Evolutionary conservation across 2,888 invertebrate species (phyloP), one percentile per base, ranked within the genome.

Genomic region (Anthrax anthrax): DNA sequence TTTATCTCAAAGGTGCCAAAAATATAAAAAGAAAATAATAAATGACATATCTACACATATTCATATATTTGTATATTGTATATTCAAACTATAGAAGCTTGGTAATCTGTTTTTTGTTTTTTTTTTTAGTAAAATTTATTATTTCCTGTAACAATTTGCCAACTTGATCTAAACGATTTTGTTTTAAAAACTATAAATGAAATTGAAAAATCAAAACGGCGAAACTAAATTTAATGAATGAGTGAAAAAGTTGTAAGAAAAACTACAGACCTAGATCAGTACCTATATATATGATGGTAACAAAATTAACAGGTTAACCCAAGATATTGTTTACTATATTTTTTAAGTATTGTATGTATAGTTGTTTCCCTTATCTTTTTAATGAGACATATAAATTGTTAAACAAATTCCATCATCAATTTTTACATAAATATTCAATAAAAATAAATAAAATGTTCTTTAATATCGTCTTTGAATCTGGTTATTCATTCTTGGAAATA

Each of bases 351-450:
- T 27, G 9, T 8, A 27, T 8, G 8, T 6, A 23, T 2, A 32
- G 12, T 12, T 12, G 29, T 8, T 12, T 32, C 29, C 29, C 29
- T 32, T 32, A 32, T 32, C 29, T 32, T 32, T 32, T 32, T 40
- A 40, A 39, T 45, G 39, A 45, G 39, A 45, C 34, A 18, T 23
- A 45, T 45, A 45, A 45, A 45, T 45, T 45, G 44, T 40, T 34
- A 40, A 34, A 32, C 44, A 40, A 45, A 45, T 45, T 45, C 44
- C 29, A 32, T 34, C 44, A 19, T 45, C 34, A 34, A 45, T 39
- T 45, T 45, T 45, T 40, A 36, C 44, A 45, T 45, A 45, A 45
- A 45, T 40, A 27, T 34, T 18, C 34, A 18, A 45, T 45, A 45
- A 39, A 39, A 34, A 45, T 45, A 45, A 45, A 45, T 45, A 45